Evolutionary conservation across 2,888 invertebrate species (phyloP).

Genomic region (Acronicta leporina): DNA sequence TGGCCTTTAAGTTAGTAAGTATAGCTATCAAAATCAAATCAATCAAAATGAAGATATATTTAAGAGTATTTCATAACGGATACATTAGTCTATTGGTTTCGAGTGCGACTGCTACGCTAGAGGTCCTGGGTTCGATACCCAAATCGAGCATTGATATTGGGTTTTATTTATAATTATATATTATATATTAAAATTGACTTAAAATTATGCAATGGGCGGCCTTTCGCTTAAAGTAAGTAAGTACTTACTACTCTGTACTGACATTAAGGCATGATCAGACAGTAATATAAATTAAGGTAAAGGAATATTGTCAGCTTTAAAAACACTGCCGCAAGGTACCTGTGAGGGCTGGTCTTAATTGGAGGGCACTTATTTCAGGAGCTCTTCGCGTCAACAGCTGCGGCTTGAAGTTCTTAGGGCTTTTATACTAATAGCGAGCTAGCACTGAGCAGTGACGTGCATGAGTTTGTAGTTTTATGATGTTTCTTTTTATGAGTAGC

Average conservation of each 20-base stretch:
- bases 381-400: slow-evolving; percentile 69
- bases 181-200: too few species aligned
- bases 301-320: slow-evolving; percentile 46
- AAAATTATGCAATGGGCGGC: too few species aligned
- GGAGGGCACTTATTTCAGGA: slow-evolving; percentile 78
- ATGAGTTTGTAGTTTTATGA: slow-evolving; percentile 13
- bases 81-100: too few species aligned
- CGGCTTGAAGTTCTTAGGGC: slow-evolving; percentile 53
- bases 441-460: slow-evolving; percentile 30
- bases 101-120: too few species aligned
- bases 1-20: too few species aligned
- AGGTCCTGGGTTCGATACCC: too few species aligned
- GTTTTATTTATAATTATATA: too few species aligned
- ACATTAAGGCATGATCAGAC: slow-evolving; percentile 1
- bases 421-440: slow-evolving; percentile 49
- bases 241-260: slow-evolving; percentile 15
- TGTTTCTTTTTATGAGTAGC: slow-evolving; percentile 6
- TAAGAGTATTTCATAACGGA: too few species aligned
- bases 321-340: slow-evolving; percentile 60
- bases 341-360: slow-evolving; percentile 75
- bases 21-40: too few species aligned
- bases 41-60: too few species aligned
- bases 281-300: slow-evolving; percentile 19
- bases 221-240: too few species aligned
- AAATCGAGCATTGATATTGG: too few species aligned